Base-by-base conservation (phyloP, 2,888 invertebrate species). In the Pterostichus niger region DNA sequence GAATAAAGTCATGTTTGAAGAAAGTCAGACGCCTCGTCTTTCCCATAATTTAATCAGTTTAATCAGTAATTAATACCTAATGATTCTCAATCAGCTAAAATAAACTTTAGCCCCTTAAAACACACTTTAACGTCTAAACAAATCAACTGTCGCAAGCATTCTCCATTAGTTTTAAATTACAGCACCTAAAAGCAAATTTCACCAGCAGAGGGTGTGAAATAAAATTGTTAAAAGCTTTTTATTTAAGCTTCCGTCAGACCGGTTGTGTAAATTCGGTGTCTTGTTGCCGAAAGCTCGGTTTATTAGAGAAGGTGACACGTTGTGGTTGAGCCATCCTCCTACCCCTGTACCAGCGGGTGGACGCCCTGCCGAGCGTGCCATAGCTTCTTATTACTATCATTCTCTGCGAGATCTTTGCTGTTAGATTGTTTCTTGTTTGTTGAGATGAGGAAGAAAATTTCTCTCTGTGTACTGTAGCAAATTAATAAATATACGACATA, bases 211-310 rank as follows among this genome's bases (percentile, higher is more conserved):
- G 35, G 31, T 31, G 33, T 64, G 64, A 75, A 75, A 75, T 75
- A 78, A 61, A 78, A 78, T 61, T 44, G 59, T 78, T 78, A 78
- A 78, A 78, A 78, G 78, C 78, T 78, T 78, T 61, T 78, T 61
- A 78, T 56, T 77, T 77, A 77, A 77, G 59, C 52, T 77, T 77
- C 77, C 77, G 40, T n/a, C 44, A 15, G 44, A 2, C 44, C 49
- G 9, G 49, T 31, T 61, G 78, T 78, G 78, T 78, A 78, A 61
- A 78, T 78, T 61, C 46, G 61, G 78, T 61, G 78, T 59, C 78
- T 77, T 78, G 46, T 61, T 78, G 44, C 61, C 61, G 59, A 77
- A 77, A 56, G 77, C 77, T 40, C 31, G 40, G 56, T 77, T 59
- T 59, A 35, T 56, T 77, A 59, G 15, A 77, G 7, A n/a, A 15